These are phyloP conservation scores for Intellagama lesueurii DNA, from an alignment of 2,797 vertebrate species.

Conservation along the genomic window DNA sequence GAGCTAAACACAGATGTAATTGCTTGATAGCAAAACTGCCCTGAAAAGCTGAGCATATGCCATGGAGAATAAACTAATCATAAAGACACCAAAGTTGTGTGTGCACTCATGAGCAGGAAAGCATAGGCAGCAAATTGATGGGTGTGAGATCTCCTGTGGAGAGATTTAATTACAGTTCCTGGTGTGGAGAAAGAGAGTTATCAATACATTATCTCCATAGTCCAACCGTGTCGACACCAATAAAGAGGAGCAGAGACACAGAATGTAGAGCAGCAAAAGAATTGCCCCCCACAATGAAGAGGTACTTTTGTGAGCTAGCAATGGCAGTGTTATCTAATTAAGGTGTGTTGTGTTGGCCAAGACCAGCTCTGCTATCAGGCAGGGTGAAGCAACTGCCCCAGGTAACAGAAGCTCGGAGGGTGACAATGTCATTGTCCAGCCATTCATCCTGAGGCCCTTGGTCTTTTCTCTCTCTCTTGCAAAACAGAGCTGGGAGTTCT, in stretches of 20 bases:
- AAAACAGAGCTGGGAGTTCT: not conserved
- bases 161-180: not conserved
- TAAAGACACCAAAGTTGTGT: not conserved
- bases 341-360: not conserved
- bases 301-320: not conserved
- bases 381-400: not conserved
- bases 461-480: not conserved
- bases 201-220: not conserved
- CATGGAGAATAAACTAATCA: not conserved
- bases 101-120: not conserved
- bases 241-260: constrained; percentile 32
- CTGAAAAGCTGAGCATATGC: not conserved
- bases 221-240: not conserved
- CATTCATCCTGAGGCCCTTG: not conserved
- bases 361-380: not conserved
- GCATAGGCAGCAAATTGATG: not conserved
- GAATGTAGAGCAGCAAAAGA: not conserved
- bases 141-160: not conserved
- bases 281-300: not conserved
- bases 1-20: not conserved
- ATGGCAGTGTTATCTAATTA: not conserved
- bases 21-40: not conserved
- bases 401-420: not conserved
- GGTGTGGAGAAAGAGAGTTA: not conserved
- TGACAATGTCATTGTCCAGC: not conserved